phyloP scores from a whole-genome alignment of 2,888 invertebrate species.

The Tinea semifulvella region DNA sequence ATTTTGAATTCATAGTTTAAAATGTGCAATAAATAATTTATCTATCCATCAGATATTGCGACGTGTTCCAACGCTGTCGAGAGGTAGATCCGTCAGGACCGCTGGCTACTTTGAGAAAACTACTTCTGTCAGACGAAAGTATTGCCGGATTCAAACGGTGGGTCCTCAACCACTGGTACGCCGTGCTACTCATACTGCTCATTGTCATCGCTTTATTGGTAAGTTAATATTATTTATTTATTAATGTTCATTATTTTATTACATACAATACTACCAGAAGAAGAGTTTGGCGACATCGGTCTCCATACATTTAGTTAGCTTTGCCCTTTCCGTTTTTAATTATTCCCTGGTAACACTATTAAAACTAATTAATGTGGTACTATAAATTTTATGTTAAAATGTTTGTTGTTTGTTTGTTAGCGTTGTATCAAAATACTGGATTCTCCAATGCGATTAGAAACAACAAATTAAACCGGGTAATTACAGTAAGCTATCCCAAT shows the following conservation, averaged over 20 bases:
- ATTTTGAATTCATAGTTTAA: too few relatives aligned
- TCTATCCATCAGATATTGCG: conserved; percentile 71
- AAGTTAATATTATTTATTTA: conserved; percentile 50
- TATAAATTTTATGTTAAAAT: too few relatives aligned
- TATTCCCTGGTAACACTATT: too few relatives aligned
- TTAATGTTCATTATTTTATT: too few relatives aligned
- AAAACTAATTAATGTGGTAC: too few relatives aligned
- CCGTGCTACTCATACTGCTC: conserved; percentile 78
- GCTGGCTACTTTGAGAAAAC: conserved; percentile 85
- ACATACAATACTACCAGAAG: too few relatives aligned
- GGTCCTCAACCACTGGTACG: conserved; percentile 92
- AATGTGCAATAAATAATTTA: too few relatives aligned
- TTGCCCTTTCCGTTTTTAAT: neutral
- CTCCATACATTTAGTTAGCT: too few relatives aligned
- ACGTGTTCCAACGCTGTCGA: conserved; percentile 79
- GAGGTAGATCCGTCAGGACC: conserved; percentile 95
- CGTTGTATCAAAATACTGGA: conserved; percentile 40
- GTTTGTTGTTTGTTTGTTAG: conserved; percentile 37
- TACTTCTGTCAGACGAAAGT: conserved; percentile 88
- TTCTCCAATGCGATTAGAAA: conserved; percentile 32
- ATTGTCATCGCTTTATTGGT: conserved; percentile 84
- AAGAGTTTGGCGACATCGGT: too few relatives aligned
- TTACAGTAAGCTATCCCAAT: neutral
- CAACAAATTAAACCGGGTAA: conserved; percentile 26
- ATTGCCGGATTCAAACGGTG: conserved; percentile 88